Percentiles rank a stretch among this genome's conserved stretches.
phyloP scores from a whole-genome alignment of 1,140 invertebrate genomes.

The Mya arenaria region DNA sequence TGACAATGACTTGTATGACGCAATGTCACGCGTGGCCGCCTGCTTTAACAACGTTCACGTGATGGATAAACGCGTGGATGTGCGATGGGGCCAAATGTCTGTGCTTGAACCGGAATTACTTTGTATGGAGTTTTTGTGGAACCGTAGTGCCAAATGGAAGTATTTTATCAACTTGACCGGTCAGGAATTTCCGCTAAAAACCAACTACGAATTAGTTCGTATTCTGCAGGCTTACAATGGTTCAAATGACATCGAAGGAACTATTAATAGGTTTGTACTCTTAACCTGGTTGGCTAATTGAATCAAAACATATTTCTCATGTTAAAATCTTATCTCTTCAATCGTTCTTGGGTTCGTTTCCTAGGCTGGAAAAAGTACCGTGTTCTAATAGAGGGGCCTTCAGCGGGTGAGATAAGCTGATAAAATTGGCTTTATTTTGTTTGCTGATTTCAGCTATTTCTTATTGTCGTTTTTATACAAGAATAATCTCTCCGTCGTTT shows the following conservation, averaged over 20 bases:
- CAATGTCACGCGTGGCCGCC: slow-evolving; percentile 60
- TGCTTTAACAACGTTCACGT: slow-evolving; percentile 73
- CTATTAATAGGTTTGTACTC: slow-evolving; percentile 54
- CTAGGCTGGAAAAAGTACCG: too few species aligned
- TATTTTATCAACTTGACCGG: slow-evolving; percentile 77
- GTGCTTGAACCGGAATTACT: slow-evolving; percentile 70
- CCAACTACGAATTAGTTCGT: slow-evolving; percentile 70
- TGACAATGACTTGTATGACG: slow-evolving; percentile 45
- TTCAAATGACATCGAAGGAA: slow-evolving; percentile 70
- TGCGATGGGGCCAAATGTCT: slow-evolving; percentile 63
- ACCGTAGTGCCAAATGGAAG: slow-evolving; percentile 66
- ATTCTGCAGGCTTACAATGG: slow-evolving; percentile 72
- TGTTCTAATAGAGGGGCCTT: too few species aligned
- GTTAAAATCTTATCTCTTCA: too few species aligned
- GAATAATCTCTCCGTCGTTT: too few species aligned
- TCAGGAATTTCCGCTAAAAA: slow-evolving; percentile 74
- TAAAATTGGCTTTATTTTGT: too few species aligned
- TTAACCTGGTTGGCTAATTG: too few species aligned
- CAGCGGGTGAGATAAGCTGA: too few species aligned
- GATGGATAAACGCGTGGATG: slow-evolving; percentile 58
- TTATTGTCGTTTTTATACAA: too few species aligned
- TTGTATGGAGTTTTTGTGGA: slow-evolving; percentile 74
- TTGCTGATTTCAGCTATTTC: too few species aligned
- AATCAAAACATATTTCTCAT: too few species aligned
- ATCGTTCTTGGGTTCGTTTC: too few species aligned